Conservation (phyloP, 2,113 vertebrate genomes). For the Ellobius talpinus region DNA sequence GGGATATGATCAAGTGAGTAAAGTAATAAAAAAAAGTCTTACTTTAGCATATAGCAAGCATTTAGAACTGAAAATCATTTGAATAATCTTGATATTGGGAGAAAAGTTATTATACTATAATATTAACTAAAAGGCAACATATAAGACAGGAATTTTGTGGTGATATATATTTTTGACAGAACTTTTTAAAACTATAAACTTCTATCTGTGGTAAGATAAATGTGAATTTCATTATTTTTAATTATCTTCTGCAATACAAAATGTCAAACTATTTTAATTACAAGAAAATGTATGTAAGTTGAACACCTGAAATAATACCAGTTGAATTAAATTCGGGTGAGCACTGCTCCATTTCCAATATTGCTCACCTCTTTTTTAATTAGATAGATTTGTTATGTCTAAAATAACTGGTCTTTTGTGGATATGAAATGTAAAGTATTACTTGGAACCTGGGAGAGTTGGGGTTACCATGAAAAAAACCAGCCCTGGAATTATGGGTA, state of each 20-base stretch:
- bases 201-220: neutral
- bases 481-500: neutral
- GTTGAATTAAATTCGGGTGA: neutral
- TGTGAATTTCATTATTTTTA: neutral
- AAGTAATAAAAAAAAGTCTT: neutral
- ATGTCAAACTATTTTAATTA: neutral
- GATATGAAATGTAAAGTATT: conserved; percentile 18
- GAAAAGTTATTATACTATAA: neutral
- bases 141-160: neutral
- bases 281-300: neutral
- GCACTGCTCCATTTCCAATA: neutral
- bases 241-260: neutral
- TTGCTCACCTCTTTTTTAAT: neutral
- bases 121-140: neutral
- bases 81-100: neutral
- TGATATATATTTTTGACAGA: neutral
- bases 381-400: conserved; percentile 29
- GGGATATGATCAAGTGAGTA: neutral
- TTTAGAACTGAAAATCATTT: neutral
- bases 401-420: neutral
- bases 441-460: neutral
- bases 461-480: neutral
- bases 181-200: neutral
- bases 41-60: neutral
- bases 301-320: neutral